These are phyloP conservation scores for Selenia dentaria DNA, from an alignment of 2,888 invertebrate genomes.

Conservation along the genomic window DNA sequence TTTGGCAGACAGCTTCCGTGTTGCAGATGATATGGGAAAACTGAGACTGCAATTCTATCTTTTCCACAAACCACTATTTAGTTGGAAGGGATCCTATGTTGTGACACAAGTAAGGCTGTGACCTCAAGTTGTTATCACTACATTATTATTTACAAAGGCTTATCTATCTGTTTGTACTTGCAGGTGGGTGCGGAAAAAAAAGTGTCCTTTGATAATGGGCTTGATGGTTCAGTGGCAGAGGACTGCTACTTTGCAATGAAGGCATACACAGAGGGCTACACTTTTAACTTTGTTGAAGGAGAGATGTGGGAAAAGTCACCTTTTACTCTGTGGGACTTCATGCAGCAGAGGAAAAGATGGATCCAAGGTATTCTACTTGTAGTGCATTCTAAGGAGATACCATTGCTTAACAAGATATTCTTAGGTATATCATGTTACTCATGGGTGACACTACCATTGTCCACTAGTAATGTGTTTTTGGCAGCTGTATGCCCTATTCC, in stretches of 20 bases:
- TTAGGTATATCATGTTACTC: constrained; percentile 96
- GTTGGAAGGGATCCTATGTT: constrained; percentile 99
- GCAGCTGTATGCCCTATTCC: constrained; percentile 95
- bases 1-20: constrained; percentile 97
- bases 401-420: constrained; percentile 90
- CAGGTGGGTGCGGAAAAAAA: constrained; percentile 95
- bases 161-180: constrained; percentile 42
- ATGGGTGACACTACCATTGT: constrained; percentile 97
- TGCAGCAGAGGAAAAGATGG: constrained; percentile 98
- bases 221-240: constrained; percentile 98
- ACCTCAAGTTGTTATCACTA: background rate
- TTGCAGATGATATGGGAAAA: constrained; percentile 99
- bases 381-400: constrained; percentile 94
- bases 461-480: constrained; percentile 94
- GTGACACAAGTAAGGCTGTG: constrained; percentile 92
- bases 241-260: constrained; percentile 99
- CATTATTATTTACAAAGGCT: background rate
- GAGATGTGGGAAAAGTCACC: constrained; percentile 99
- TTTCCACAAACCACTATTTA: constrained; percentile 97
- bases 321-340: constrained; percentile 96
- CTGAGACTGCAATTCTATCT: constrained; percentile 95
- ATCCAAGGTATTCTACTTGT: constrained; percentile 95
- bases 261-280: constrained; percentile 94
- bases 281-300: constrained; percentile 98
- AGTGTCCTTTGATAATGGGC: constrained; percentile 97